phyloP scores from a whole-genome alignment of 2,113 vertebrate genomes.

The Parus major region DNA sequence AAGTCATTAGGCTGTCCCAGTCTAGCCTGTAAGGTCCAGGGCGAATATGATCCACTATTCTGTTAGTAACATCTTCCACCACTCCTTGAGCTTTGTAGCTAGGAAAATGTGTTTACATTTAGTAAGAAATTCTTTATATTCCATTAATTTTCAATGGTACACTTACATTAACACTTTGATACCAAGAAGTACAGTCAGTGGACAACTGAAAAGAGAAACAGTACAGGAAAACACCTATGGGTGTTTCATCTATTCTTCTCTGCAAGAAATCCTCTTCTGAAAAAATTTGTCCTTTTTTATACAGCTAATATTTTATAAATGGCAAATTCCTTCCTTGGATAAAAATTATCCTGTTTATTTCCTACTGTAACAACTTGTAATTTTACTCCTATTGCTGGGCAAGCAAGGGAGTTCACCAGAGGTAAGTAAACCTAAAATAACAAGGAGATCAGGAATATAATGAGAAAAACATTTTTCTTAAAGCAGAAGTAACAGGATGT shows the following conservation, averaged over 20 bases:
- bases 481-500: not conserved
- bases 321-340: not conserved
- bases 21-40: slow-evolving; percentile 82
- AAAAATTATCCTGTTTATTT: not conserved
- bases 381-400: not conserved
- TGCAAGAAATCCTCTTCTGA: not conserved
- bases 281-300: not conserved
- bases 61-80: slow-evolving; percentile 72
- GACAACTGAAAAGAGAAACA: not conserved
- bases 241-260: not conserved
- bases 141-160: not conserved
- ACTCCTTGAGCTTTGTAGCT: slow-evolving; percentile 87
- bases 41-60: slow-evolving; percentile 81
- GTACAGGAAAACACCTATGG: not conserved
- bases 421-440: not conserved
- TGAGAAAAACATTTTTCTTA: not conserved
- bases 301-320: not conserved
- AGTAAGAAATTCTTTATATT: not conserved
- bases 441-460: not conserved
- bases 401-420: not conserved
- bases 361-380: not conserved
- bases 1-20: slow-evolving; percentile 87
- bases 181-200: not conserved
- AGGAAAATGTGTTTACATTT: not conserved
- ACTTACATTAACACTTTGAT: not conserved